Evolutionary conservation across 2,797 vertebrate genomes (phyloP), one percentile per base, ranked within the genome.

Genomic region (Microhierax caerulescens): DNA sequence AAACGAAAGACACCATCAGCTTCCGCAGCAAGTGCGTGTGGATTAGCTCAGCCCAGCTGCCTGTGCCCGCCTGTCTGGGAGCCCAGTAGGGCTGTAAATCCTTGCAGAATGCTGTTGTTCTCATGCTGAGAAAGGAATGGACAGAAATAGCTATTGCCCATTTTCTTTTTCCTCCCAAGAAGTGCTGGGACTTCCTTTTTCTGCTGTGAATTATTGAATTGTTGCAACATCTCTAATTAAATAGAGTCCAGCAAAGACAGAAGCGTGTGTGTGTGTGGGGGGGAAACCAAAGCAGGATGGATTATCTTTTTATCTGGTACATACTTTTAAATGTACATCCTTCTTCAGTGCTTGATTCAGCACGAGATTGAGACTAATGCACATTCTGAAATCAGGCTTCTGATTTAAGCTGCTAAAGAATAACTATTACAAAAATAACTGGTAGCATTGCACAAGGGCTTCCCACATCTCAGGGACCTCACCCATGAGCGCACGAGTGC

Each of bases 401-500:
- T 34, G 61, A 14, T 53, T 59, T 48, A 70, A 75, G 69, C 50
- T 5, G 6, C 68, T 75, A 9, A 36, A 61, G 65, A 79, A 22
- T 7, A 36, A 30, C 70, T 43, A 2, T 30, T 21, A 50, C 20
- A 27, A 67, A 60, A 64, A 56, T 50, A 53, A 23, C 21, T 5
- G 30, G 53, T 47, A 21, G 34, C 32, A 3, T 53, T 20, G 5
- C 41, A 2, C 17, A 2, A 30, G 36, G 50, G 34, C 39, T 54
- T 61, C 41, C 19, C 5, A 2, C 86, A 5, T 27, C 51, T 11
- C 11, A 1, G 27, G 30, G 24, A 11, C 53, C 36, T 48, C 37
- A 6, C 27, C 36, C 2, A 0, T 4, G 37, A 14, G 4, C 4
- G 9, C 43, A 10, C 14, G 5, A 20, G 34, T 4, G 50, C 25